Evolutionary conservation across 2,888 invertebrate genomes (phyloP), one percentile per base, ranked within the genome.

Genomic region (Agonopterix heracliana): DNA sequence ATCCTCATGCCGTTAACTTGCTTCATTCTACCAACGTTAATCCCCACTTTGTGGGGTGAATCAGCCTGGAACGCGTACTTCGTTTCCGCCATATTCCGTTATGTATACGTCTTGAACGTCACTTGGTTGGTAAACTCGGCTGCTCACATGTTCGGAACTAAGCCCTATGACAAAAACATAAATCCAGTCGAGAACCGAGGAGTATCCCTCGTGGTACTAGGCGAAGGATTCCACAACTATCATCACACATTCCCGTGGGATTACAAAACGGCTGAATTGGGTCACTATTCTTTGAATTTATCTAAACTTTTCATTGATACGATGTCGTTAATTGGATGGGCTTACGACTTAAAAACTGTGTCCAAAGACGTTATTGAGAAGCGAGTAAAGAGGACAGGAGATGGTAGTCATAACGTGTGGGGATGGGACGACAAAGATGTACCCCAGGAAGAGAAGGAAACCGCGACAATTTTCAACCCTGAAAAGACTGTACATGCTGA

Each of bases 101-200:
- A 95, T 83, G 91, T 92, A 35, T 90, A 93, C 66, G 92, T 93
- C 1, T 89, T 97, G 48, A 95, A 97, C 76, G 92, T 92, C 49
- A 97, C 97, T 3, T 97, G 96, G 96, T 85, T 95, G 51, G 96
- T 97, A 40, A 97, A 97, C 86, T 95, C 95, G 54, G 94, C 94
- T 0, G 97, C 97, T 9, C 97, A 97, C 79, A 88, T 92, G 66
- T 94, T 91, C 86, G 94, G 94, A 47, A 83, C 85, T 60, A 92
- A 91, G 63, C 93, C 94, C 13, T 94, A 94, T 67, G 94, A 96
- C 73, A 92, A 89, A 89, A 74, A 81, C 78, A 92, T 96, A 64
- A 93, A 92, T 67, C 94, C 96, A 0, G 84, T 92, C 0, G 92
- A 96, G 76, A 94, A 92, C 60, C 80, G 82, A 17, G 68, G 89